Conservation (phyloP, 2,888 invertebrate species). For the Pomacea canaliculata region DNA sequence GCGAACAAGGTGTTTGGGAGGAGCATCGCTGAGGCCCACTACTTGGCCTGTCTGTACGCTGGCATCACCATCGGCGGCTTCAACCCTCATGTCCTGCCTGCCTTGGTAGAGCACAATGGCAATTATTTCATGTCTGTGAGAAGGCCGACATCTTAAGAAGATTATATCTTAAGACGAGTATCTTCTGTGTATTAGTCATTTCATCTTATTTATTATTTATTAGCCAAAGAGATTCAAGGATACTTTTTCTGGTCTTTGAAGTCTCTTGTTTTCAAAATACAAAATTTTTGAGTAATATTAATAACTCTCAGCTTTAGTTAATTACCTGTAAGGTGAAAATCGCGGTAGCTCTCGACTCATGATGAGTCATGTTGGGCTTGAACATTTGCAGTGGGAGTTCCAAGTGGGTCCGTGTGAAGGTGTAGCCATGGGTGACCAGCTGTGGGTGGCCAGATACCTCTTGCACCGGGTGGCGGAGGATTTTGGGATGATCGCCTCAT, state of each 20-base stretch:
- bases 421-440: conserved; percentile 75
- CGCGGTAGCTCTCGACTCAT: background rate
- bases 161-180: too few species aligned
- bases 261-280: too few species aligned
- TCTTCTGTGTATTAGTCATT: too few species aligned
- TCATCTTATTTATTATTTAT: too few species aligned
- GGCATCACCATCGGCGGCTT: conserved; percentile 93
- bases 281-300: too few species aligned
- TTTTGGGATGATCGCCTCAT: conserved; percentile 71
- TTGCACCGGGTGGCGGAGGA: conserved; percentile 73
- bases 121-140: too few species aligned
- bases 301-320: too few species aligned
- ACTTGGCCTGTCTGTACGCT: conserved; percentile 92
- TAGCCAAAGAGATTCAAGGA: too few species aligned
- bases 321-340: too few species aligned
- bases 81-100: conserved; percentile 99
- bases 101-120: conserved; percentile 74
- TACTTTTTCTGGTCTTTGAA: too few species aligned
- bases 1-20: conserved; percentile 95
- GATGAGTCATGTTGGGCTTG: background rate
- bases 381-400: conserved; percentile 68
- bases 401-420: conserved; percentile 94
- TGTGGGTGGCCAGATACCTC: conserved; percentile 72
- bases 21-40: conserved; percentile 96
- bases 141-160: too few species aligned